A percentile compares a stretch with the other conserved stretches of the same genome.
Evolutionary conservation across 2,113 vertebrate genomes (phyloP).

Genomic region (Mionectes macconnelli): DNA sequence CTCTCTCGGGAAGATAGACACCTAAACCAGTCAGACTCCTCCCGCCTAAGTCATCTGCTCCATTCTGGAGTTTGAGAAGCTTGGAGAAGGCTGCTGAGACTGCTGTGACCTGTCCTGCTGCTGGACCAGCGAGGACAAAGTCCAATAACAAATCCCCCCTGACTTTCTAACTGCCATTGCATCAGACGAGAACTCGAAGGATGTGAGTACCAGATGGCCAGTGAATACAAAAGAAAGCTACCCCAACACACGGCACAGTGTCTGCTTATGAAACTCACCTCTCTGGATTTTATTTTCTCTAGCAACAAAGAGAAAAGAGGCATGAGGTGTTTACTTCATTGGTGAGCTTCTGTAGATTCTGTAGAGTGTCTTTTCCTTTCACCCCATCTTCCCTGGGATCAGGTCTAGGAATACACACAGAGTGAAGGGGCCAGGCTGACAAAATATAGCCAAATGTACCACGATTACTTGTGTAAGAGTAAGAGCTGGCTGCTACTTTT

Average conservation of each 20-base stretch:
- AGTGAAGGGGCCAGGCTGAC: neutral
- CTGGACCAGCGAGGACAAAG: accelerated
- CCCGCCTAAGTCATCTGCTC: neutral
- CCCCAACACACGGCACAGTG: accelerated
- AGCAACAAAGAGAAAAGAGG: neutral
- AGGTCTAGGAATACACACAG: neutral
- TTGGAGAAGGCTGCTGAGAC: neutral
- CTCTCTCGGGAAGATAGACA: neutral
- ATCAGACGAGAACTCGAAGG: neutral
- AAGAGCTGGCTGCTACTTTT: neutral
- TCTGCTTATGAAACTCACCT: neutral
- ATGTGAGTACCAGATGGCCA: neutral
- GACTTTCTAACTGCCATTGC: neutral
- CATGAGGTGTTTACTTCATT: neutral
- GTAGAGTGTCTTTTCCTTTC: neutral
- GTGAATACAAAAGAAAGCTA: neutral
- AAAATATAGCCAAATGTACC: neutral
- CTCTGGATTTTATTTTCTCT: neutral
- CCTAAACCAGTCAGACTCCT: neutral
- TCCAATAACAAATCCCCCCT: neutral
- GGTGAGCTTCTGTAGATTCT: neutral
- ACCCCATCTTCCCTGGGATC: neutral
- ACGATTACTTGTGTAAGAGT: neutral
- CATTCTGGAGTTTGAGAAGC: neutral
- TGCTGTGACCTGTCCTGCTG: neutral